Evolutionary conservation across 1,140 invertebrate genomes (phyloP).

Genomic region (Trichonephila clavata): DNA sequence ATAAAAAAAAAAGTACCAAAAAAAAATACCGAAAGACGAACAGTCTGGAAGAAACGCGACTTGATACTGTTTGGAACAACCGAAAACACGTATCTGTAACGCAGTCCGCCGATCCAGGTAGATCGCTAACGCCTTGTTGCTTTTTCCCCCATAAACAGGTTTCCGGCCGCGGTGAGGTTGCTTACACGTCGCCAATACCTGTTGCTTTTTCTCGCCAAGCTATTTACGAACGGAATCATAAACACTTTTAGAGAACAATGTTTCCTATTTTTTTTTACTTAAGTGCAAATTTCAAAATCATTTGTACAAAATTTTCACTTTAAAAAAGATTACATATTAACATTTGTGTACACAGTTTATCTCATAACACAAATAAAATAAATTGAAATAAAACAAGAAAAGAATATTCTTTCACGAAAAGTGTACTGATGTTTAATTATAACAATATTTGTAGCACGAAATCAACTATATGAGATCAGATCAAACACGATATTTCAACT

Average conservation of each 20-base stretch:
- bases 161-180: slow-evolving; percentile 4
- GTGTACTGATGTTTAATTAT: no score
- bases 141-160: slow-evolving; percentile 41
- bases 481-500: no score
- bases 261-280: neutral
- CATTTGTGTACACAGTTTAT: no score
- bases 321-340: no score
- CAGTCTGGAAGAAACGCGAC: neutral
- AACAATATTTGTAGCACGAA: no score
- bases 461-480: no score
- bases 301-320: no score
- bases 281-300: neutral
- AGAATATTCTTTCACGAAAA: no score
- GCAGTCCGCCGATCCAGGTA: slow-evolving; percentile 33
- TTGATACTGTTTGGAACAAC: neutral
- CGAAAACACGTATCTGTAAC: slow-evolving; percentile 50
- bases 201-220: slow-evolving; percentile 2
- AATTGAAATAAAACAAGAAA: no score
- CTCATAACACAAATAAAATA: no score
- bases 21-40: neutral
- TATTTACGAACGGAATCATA: neutral
- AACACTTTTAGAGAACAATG: neutral
- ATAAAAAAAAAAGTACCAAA: neutral
- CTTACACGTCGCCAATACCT: slow-evolving; percentile 1
- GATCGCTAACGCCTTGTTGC: slow-evolving; percentile 55